phyloP scores from a whole-genome alignment of 1,140 invertebrate genomes.

The Neotoxoptera formosana region DNA sequence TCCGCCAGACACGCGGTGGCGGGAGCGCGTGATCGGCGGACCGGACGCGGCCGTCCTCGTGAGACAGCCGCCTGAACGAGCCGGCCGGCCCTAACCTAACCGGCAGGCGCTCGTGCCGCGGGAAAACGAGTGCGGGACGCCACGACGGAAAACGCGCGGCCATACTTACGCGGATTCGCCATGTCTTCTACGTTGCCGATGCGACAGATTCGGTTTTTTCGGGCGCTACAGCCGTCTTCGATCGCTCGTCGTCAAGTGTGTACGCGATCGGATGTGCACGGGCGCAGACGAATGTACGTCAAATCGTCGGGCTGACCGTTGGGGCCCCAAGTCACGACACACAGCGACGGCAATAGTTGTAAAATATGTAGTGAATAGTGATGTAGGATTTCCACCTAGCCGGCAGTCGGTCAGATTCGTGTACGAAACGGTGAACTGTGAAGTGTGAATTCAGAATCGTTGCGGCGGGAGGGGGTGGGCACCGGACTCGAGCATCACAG shows the following conservation, averaged over 20 bases:
- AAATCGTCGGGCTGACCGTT: background rate
- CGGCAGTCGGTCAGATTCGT: background rate
- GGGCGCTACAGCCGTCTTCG: background rate
- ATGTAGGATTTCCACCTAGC: background rate
- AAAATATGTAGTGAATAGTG: too few relatives aligned
- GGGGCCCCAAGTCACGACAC: background rate
- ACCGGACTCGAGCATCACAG: background rate
- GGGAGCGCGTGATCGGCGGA: background rate
- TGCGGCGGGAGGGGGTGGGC: too few relatives aligned
- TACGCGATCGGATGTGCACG: background rate
- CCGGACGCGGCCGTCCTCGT: background rate
- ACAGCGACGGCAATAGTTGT: background rate
- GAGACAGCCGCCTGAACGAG: background rate
- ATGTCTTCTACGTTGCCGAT: background rate
- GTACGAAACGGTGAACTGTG: background rate
- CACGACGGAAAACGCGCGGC: background rate
- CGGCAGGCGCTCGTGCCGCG: background rate
- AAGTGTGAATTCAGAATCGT: background rate
- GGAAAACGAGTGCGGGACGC: background rate
- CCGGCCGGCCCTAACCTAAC: background rate
- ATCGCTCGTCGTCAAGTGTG: background rate
- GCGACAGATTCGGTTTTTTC: background rate
- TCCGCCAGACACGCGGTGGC: background rate
- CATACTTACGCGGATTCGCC: conserved; percentile 53
- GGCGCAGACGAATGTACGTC: background rate